A percentile compares a stretch with the other conserved stretches of the same genome.
Evolutionary conservation across 2,797 vertebrate species (phyloP).

Genomic region (Meriones psammophilus): DNA sequence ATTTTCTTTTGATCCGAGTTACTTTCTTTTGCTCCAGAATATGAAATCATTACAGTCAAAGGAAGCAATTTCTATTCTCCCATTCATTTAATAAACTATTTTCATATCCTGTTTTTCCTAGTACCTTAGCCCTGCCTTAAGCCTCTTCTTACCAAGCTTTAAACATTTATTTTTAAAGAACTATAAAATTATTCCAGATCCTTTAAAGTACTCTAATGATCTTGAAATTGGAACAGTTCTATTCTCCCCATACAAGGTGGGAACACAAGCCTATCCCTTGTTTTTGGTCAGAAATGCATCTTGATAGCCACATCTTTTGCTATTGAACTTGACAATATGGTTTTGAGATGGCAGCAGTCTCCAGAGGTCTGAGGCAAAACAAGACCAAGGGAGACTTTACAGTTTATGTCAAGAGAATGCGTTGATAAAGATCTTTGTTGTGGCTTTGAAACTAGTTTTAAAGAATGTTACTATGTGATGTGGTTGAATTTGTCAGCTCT

Average conservation of each 20-base stretch:
- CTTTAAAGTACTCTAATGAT: conserved; percentile 1
- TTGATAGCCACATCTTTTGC: neutral
- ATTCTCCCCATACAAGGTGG: neutral
- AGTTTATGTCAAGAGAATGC: conserved; percentile 36
- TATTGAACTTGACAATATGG: conserved; percentile 2
- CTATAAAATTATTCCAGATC: conserved; percentile 27
- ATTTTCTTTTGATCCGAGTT: conserved; percentile 36
- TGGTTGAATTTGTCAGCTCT: conserved; percentile 17
- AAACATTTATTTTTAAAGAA: conserved; percentile 27
- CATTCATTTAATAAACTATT: conserved; percentile 13
- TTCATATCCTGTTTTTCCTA: neutral
- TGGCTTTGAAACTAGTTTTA: conserved; percentile 23
- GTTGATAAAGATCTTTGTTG: neutral
- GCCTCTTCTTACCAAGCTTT: neutral
- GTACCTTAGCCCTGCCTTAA: neutral
- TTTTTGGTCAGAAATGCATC: conserved; percentile 14
- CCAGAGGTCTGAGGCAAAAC: neutral
- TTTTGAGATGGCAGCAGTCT: neutral
- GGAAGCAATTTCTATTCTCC: conserved; percentile 44
- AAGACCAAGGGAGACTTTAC: neutral
- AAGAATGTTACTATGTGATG: neutral
- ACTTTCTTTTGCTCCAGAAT: conserved; percentile 43
- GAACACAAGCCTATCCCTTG: neutral
- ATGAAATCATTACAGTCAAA: conserved; percentile 45
- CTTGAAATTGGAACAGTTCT: conserved; percentile 21